Conservation (phyloP, 2,888 invertebrate genomes). For the Ornithoptera alexandrae region DNA sequence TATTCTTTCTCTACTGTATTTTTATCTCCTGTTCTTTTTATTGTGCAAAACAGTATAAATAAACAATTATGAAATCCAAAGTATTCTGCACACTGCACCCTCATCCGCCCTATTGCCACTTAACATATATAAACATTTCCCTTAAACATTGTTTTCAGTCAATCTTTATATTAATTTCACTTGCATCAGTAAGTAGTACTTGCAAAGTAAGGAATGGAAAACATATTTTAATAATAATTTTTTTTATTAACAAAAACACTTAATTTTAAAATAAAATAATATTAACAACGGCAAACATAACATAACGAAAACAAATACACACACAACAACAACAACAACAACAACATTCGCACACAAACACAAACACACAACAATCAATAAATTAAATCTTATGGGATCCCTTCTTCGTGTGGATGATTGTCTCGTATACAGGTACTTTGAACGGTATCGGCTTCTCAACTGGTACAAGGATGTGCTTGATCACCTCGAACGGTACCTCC, state of each 20-base stretch:
- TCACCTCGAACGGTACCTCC: slow-evolving; percentile 84
- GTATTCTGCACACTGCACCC: too few relatives aligned
- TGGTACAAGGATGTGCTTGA: slow-evolving; percentile 84
- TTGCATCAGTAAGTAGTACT: too few relatives aligned
- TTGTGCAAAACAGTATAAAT: too few relatives aligned
- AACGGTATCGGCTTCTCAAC: slow-evolving; percentile 85
- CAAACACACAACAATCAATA: slow-evolving; percentile 2
- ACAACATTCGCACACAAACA: slow-evolving; percentile 25
- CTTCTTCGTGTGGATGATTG: slow-evolving; percentile 85
- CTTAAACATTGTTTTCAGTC: too few relatives aligned
- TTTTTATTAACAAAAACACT: slow-evolving; percentile 14
- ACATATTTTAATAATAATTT: not conserved
- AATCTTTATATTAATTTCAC: too few relatives aligned
- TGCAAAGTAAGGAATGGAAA: too few relatives aligned
- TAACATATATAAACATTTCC: too few relatives aligned
- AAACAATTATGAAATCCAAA: too few relatives aligned
- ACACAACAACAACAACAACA: slow-evolving; percentile 13
- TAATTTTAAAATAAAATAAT: slow-evolving; percentile 21
- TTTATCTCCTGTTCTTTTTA: too few relatives aligned
- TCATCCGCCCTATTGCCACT: too few relatives aligned
- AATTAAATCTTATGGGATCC: slow-evolving; percentile 66
- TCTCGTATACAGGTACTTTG: slow-evolving; percentile 85
- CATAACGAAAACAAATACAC: slow-evolving; percentile 24
- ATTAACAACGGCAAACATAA: slow-evolving; percentile 39
- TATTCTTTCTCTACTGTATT: too few relatives aligned